Conservation (phyloP, 2,888 invertebrate species). For the Chrysotoxum bicinctum region DNA sequence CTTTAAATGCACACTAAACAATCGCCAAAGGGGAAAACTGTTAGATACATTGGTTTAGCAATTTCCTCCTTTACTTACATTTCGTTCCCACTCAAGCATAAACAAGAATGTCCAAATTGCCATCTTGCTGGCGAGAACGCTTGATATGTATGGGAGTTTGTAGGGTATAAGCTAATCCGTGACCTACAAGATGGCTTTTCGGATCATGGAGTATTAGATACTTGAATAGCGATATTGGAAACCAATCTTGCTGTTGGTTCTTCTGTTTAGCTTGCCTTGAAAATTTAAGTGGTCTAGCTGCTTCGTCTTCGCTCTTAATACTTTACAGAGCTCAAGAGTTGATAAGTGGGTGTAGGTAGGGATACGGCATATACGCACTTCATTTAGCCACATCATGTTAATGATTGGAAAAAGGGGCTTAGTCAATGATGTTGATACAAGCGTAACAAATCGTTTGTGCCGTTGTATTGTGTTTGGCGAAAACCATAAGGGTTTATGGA, state of each 20-base stretch:
- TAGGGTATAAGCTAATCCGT: conserved; percentile 35
- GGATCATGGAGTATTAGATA: conserved; percentile 68
- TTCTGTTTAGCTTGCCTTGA: background rate
- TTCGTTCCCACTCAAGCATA: conserved; percentile 18
- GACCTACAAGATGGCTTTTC: conserved; percentile 67
- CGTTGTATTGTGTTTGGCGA: conserved; percentile 41
- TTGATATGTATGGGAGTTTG: background rate
- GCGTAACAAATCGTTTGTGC: conserved; percentile 43
- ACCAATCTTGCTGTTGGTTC: conserved; percentile 7
- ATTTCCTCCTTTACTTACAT: conserved; percentile 4
- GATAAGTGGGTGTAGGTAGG: background rate
- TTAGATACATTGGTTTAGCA: background rate
- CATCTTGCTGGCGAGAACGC: background rate
- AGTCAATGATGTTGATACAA: conserved; percentile 41
- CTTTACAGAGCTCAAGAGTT: conserved; percentile 28
- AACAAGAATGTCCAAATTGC: conserved; percentile 30
- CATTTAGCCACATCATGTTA: conserved; percentile 54
- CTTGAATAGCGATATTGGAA: conserved; percentile 60
- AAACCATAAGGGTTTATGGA: conserved; percentile 44
- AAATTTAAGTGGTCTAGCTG: conserved; percentile 31
- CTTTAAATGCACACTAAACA: conserved; percentile 51
- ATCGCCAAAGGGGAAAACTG: conserved; percentile 13
- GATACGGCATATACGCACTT: conserved; percentile 23
- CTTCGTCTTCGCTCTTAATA: conserved; percentile 2
- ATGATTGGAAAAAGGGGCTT: conserved; percentile 64